These are phyloP conservation scores for Campylomormyrus tamandua DNA, from an alignment of 2,113 vertebrate genomes.

Conservation along the genomic window DNA sequence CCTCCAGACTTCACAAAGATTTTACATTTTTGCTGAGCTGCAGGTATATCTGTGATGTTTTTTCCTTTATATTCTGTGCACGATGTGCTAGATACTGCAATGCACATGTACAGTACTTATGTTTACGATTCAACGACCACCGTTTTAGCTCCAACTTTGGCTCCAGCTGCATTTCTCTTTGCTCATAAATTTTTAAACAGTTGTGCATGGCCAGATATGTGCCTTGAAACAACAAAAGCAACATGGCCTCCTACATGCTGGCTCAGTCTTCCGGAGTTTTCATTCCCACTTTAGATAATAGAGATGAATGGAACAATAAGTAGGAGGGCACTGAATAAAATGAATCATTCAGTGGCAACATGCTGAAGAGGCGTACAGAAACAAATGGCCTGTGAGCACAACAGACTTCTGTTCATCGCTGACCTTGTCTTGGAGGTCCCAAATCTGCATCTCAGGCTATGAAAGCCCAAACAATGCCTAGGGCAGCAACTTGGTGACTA, in stretches of 20 bases:
- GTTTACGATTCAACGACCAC: not conserved
- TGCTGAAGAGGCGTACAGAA: not conserved
- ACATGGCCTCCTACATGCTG: not conserved
- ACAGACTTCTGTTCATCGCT: not conserved
- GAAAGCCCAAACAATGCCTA: not conserved
- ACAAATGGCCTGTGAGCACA: not conserved
- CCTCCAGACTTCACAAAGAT: not conserved
- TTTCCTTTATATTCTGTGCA: not conserved
- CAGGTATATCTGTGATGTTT: not conserved
- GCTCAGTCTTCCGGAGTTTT: not conserved
- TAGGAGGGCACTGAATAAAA: not conserved
- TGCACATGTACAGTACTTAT: not conserved
- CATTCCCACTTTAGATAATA: slow-evolving; percentile 2
- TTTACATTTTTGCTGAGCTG: not conserved
- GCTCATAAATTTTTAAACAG: not conserved
- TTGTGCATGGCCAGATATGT: not conserved
- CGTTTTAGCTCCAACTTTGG: not conserved
- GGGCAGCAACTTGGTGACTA: not conserved
- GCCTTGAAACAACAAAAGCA: not conserved
- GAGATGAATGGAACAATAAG: not conserved
- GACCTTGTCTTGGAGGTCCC: not conserved
- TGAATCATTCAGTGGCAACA: slow-evolving; percentile 1
- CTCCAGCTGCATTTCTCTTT: not conserved
- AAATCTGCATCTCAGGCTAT: not conserved
- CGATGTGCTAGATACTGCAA: not conserved